A percentile compares a stretch with the other conserved stretches of the same genome.
Conservation (phyloP, 23 tunicate species). For the Clavelina lepadiformis region DNA sequence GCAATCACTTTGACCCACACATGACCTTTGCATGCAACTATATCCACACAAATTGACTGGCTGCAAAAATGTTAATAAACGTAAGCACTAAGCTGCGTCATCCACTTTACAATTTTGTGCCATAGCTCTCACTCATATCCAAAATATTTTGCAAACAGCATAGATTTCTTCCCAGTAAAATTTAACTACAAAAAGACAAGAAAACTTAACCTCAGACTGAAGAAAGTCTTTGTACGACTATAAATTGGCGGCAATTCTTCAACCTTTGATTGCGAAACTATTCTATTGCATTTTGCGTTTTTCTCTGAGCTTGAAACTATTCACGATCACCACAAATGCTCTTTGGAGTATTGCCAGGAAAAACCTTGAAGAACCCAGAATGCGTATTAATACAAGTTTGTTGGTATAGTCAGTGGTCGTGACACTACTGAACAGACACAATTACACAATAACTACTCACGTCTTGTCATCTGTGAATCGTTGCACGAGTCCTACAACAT, state of each 20-base stretch:
- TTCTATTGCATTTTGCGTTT: too few relatives aligned
- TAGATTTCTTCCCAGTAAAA: background rate
- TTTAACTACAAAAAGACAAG: background rate
- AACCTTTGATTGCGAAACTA: too few relatives aligned
- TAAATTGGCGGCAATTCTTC: too few relatives aligned
- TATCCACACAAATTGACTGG: constrained; percentile 52
- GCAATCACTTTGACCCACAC: constrained; percentile 79
- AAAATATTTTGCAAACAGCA: background rate
- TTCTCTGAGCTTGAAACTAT: too few relatives aligned
- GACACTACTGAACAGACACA: background rate
- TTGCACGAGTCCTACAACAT: constrained; percentile 25
- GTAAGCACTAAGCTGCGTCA: background rate
- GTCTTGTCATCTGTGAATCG: background rate
- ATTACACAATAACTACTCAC: background rate
- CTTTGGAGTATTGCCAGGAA: too few relatives aligned
- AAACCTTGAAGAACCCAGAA: background rate
- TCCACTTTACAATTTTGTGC: too few relatives aligned
- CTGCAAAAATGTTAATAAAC: constrained; percentile 6
- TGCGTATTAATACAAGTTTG: background rate
- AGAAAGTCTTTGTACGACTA: too few relatives aligned
- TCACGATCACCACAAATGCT: too few relatives aligned
- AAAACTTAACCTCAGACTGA: too few relatives aligned
- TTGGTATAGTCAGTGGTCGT: too few relatives aligned
- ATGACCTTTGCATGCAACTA: constrained; percentile 48
- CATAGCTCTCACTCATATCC: too few relatives aligned